Base-by-base conservation (phyloP, 2,113 vertebrate genomes). In the Mesembrinibis cayennensis region DNA sequence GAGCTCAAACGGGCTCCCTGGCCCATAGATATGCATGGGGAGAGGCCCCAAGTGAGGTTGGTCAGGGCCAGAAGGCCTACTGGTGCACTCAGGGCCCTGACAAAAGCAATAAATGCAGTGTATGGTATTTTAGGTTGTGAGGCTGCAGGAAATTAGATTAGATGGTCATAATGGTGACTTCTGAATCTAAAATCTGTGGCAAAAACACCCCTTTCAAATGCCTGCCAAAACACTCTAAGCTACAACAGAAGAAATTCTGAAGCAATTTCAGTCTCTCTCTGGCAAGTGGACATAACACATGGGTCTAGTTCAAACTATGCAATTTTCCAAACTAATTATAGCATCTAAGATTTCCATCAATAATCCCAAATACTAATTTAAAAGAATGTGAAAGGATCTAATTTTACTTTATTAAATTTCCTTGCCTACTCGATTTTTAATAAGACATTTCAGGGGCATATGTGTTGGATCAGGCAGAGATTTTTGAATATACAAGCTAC, bases 391-490 rank as follows among this genome's bases (percentile, higher is more conserved):
- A 67, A 82, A 61, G 11, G 9, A 20, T 58, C 27, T 70, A 40
- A 58, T 72, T 77, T 58, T 78, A 62, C 27, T 65, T 53, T 52
- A 89, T 62, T 93, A 83, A 47, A 80, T 95, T 88, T 92, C 42
- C 45, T 80, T 84, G 29, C 17, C 69, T 80, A 42, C 20, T 63
- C 4, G 3, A 66, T 66, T 77, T 94, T 92, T 86, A 78, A 55
- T 62, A 91, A 83, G 52, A 82, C 61, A 70, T 90, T 86, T 92
- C 78, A 89, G 59, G 61, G 30, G 6, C 13, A 9, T 61, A 36
- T n/a, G 1, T 72, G 18, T 84, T 78, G 27, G 10, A 45, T 66
- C 36, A 84, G 20, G 16, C 3, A 6, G 18, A 81, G 34, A 52
- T 26, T 89, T 80, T 65, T 80, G 36, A 81, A 38, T 29, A 21